Percentiles rank a stretch among this genome's conserved stretches.
phyloP scores from a whole-genome alignment of 2,113 vertebrate species.

The Neogale vison region DNA sequence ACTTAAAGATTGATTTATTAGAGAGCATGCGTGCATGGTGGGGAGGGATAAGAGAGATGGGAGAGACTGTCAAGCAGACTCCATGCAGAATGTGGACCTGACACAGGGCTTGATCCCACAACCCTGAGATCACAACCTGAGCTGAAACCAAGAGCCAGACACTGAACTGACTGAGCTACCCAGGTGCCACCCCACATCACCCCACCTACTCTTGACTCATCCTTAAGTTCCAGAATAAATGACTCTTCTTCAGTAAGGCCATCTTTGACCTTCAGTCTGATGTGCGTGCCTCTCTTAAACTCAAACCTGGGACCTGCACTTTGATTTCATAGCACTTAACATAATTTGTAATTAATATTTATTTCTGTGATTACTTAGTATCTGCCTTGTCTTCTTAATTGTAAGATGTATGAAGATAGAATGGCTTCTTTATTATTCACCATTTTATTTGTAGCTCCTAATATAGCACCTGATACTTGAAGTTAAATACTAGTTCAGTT shows the following conservation, averaged over 20 bases:
- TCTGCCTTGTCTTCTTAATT: background rate
- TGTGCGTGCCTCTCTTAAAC: background rate
- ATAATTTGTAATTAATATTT: background rate
- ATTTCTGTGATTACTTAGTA: background rate
- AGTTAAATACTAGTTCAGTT: slow-evolving; percentile 9
- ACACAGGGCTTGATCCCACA: background rate
- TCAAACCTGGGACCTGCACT: background rate
- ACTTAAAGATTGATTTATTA: background rate
- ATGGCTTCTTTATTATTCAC: background rate
- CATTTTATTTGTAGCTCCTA: background rate
- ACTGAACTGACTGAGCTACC: background rate
- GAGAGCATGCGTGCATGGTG: background rate
- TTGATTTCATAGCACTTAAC: background rate
- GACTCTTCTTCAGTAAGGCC: background rate
- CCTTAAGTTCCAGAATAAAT: background rate
- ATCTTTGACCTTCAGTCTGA: background rate
- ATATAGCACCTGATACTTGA: background rate
- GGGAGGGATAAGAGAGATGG: background rate
- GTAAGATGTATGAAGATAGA: background rate
- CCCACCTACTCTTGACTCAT: background rate
- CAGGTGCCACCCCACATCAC: background rate
- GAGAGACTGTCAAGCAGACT: background rate
- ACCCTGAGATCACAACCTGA: background rate
- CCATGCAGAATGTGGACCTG: background rate
- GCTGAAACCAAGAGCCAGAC: too few relatives aligned